These are phyloP conservation scores for Ligdia adustata DNA, from an alignment of 2,888 invertebrate genomes.

Conservation along the genomic window DNA sequence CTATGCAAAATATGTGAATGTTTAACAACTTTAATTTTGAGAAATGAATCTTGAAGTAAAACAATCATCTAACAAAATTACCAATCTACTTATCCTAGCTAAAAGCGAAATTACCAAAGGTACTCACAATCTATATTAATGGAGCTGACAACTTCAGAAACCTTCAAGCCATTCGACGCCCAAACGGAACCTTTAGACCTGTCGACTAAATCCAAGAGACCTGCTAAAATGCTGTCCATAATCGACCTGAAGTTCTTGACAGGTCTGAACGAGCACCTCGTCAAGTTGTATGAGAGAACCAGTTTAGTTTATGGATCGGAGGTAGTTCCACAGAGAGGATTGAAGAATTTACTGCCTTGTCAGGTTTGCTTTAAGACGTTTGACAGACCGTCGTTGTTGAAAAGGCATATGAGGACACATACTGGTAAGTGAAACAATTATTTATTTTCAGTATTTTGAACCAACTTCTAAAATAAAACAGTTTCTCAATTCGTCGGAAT, in stretches of 20 bases:
- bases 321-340: slow-evolving; percentile 31
- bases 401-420: slow-evolving; percentile 87
- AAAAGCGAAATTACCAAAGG: neutral
- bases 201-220: slow-evolving; percentile 54
- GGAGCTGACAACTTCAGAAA: slow-evolving; percentile 17
- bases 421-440: slow-evolving; percentile 74
- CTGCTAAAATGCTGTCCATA: slow-evolving; percentile 55
- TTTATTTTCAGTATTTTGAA: neutral
- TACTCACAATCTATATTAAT: neutral
- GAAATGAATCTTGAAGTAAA: too few relatives aligned
- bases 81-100: too few relatives aligned
- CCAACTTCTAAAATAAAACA: too few relatives aligned
- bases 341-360: slow-evolving; percentile 78
- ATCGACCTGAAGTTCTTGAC: slow-evolving; percentile 71
- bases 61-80: too few relatives aligned
- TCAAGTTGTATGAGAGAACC: slow-evolving; percentile 69
- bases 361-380: slow-evolving; percentile 87
- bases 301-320: slow-evolving; percentile 48
- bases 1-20: too few relatives aligned
- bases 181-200: slow-evolving; percentile 75
- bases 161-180: slow-evolving; percentile 49
- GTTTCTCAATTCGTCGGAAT: too few relatives aligned
- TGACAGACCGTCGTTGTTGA: slow-evolving; percentile 87
- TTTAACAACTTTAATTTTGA: too few relatives aligned
- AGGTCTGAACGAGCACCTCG: slow-evolving; percentile 70